Conservation (phyloP, 2,113 vertebrate genomes). For the Puntigrus tetrazona region DNA sequence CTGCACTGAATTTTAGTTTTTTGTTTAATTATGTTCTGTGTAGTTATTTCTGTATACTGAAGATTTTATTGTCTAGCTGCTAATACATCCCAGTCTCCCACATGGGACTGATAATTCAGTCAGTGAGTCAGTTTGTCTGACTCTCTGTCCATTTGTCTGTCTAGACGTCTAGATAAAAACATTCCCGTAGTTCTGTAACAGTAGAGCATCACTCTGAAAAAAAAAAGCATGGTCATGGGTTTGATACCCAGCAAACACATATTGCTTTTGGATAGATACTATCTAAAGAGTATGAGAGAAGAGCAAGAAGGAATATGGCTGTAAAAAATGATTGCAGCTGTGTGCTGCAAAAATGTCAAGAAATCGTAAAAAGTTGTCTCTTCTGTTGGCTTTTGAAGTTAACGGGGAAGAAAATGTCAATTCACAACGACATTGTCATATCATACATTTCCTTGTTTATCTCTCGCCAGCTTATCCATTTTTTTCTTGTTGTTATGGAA, state of each 20-base stretch:
- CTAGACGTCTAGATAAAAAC: neutral
- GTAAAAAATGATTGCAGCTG: no score
- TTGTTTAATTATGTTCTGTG: neutral
- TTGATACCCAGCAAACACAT: neutral
- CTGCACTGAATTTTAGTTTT: neutral
- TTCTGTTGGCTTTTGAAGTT: no score
- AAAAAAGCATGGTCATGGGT: neutral
- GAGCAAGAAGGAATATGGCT: no score
- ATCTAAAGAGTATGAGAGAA: no score
- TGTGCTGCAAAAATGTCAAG: no score
- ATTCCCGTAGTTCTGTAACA: neutral
- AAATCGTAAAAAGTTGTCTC: no score
- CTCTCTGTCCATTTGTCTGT: neutral
- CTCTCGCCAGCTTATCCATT: no score
- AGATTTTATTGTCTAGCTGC: neutral
- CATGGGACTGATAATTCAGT: neutral
- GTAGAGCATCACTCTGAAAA: neutral
- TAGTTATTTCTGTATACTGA: neutral
- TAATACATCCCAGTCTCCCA: neutral
- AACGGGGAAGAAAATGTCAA: no score
- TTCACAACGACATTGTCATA: no score
- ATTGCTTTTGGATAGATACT: no score
- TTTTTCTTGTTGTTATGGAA: no score
- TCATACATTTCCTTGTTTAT: no score
- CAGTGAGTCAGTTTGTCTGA: neutral